Evolutionary conservation across 2,888 invertebrate genomes (phyloP).

Genomic region (Elysia crispata): DNA sequence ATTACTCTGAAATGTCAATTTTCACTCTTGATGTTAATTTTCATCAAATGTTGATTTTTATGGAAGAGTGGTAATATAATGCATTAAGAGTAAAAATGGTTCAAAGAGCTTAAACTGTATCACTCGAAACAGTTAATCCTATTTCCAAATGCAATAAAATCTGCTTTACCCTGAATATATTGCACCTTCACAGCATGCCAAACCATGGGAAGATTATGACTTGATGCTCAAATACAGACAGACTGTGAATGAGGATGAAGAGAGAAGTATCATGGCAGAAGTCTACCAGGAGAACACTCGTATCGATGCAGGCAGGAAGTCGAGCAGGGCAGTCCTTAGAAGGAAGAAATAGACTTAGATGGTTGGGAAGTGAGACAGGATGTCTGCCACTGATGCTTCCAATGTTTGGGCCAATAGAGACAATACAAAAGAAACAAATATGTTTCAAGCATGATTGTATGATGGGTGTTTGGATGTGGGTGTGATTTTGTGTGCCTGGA

Average conservation of each 20-base stretch:
- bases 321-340: background rate
- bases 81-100: too few relatives aligned
- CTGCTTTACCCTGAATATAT: background rate
- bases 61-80: too few relatives aligned
- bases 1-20: too few relatives aligned
- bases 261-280: slow-evolving; percentile 88
- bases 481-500: background rate
- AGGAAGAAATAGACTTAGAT: slow-evolving; percentile 13
- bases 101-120: too few relatives aligned
- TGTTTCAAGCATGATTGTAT: too few relatives aligned
- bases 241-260: slow-evolving; percentile 92
- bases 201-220: slow-evolving; percentile 91
- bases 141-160: background rate
- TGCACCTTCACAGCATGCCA: slow-evolving; percentile 74
- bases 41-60: too few relatives aligned
- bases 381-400: too few relatives aligned
- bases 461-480: background rate
- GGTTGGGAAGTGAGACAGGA: background rate
- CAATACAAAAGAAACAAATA: too few relatives aligned
- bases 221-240: slow-evolving; percentile 94
- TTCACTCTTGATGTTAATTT: too few relatives aligned
- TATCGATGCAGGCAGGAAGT: slow-evolving; percentile 22
- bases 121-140: background rate
- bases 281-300: slow-evolving; percentile 77
- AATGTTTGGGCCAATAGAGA: too few relatives aligned